Conservation (phyloP, 2,888 invertebrate species). For the Sialis fuliginosa region DNA sequence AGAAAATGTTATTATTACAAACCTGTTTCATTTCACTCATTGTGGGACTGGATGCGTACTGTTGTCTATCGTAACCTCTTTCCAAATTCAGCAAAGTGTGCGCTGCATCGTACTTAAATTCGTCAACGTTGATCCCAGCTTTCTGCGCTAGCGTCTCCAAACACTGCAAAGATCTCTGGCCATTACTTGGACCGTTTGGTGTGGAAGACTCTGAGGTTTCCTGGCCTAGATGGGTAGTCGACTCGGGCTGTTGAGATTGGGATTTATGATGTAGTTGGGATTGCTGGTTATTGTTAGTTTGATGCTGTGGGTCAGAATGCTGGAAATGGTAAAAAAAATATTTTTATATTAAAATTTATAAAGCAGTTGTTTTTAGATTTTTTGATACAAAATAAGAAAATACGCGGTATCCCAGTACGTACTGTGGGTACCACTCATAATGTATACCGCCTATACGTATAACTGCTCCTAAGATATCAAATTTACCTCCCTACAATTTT, state of each 20-base stretch:
- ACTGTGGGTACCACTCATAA: too few relatives aligned
- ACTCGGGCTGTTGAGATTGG: background rate
- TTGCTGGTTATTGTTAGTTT: background rate
- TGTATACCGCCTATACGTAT: too few relatives aligned
- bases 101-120: constrained; percentile 51
- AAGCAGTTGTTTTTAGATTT: too few relatives aligned
- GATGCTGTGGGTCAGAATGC: background rate
- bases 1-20: background rate
- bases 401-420: too few relatives aligned
- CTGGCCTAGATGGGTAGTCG: background rate
- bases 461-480: too few relatives aligned
- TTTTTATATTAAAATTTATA: too few relatives aligned
- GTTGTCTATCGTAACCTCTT: constrained; percentile 23
- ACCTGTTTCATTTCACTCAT: constrained; percentile 22
- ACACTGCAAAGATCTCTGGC: constrained; percentile 41
- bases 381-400: too few relatives aligned
- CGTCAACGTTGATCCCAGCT: constrained; percentile 55
- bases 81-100: constrained; percentile 45
- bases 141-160: constrained; percentile 55
- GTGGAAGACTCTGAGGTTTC: background rate
- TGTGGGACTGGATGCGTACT: constrained; percentile 12
- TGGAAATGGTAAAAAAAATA: background rate
- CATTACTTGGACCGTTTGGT: constrained; percentile 11
- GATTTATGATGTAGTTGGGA: background rate
- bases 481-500: too few relatives aligned